phyloP scores from a whole-genome alignment of 2,888 invertebrate species.

The Odontomyia ornata region DNA sequence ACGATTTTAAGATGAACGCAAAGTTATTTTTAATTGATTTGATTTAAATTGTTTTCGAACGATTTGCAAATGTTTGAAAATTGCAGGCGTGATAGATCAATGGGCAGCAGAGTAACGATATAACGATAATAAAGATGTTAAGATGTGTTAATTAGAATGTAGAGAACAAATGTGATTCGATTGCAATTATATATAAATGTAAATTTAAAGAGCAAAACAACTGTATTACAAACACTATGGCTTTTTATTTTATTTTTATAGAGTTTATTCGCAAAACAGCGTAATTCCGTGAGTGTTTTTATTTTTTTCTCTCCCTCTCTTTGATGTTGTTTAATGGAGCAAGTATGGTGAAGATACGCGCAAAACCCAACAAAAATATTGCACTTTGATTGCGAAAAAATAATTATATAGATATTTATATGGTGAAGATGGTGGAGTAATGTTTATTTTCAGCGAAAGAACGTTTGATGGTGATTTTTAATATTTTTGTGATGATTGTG shows the following conservation, averaged over 20 bases:
- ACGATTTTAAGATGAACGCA: constrained; percentile 1
- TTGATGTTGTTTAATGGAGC: background rate
- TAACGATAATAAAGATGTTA: constrained; percentile 27
- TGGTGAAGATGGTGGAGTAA: constrained; percentile 22
- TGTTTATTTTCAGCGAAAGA: constrained; percentile 37
- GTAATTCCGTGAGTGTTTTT: background rate
- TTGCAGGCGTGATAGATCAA: constrained; percentile 7
- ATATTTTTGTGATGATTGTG: constrained; percentile 25
- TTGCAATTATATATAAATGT: background rate
- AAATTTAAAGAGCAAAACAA: constrained; percentile 9
- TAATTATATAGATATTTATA: constrained; percentile 29
- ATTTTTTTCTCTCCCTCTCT: background rate
- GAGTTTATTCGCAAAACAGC: constrained; percentile 2
- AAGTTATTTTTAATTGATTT: constrained; percentile 20
- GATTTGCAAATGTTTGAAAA: background rate
- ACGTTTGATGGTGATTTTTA: constrained; percentile 30
- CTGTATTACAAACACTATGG: constrained; percentile 35
- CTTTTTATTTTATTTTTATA: constrained; percentile 24
- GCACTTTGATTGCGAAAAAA: constrained; percentile 9
- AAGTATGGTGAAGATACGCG: constrained; percentile 11
- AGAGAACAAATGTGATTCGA: constrained; percentile 28
- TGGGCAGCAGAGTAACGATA: constrained; percentile 33
- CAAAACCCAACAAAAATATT: constrained; percentile 35
- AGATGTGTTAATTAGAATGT: constrained; percentile 39
- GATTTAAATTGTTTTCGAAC: background rate